Evolutionary conservation across 2,113 vertebrate genomes (phyloP).

Genomic region (Columba livia): DNA sequence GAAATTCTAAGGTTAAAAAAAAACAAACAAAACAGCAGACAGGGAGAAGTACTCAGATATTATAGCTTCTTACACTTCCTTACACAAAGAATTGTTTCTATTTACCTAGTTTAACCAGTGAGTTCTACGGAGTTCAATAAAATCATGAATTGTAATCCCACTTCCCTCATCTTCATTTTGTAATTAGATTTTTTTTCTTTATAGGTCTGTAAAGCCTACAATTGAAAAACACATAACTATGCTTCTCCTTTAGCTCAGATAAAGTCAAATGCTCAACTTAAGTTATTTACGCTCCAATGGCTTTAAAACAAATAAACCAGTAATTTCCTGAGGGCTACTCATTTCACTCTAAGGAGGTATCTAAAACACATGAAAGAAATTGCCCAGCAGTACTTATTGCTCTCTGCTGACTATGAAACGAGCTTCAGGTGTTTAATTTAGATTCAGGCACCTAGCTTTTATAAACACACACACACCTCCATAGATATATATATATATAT

Average conservation of each 20-base stretch:
- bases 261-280: neutral
- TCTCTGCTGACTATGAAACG: neutral
- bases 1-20: neutral
- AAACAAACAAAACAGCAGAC: too few relatives aligned
- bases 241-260: neutral
- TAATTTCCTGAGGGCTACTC: neutral
- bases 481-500: neutral
- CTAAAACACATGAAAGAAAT: neutral
- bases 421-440: neutral
- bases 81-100: neutral
- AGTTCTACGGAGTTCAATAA: neutral
- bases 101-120: neutral
- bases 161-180: neutral
- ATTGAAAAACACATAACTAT: neutral
- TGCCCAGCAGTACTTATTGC: neutral
- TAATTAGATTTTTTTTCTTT: neutral
- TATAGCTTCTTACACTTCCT: neutral
- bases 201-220: neutral
- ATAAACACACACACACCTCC: accelerated
- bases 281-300: neutral
- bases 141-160: neutral
- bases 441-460: neutral
- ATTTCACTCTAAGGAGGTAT: neutral
- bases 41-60: neutral
- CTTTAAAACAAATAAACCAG: neutral